Percentiles rank a stretch among this genome's conserved stretches.
phyloP scores from a whole-genome alignment of 1,140 invertebrate genomes.

The Tribolium castaneum region DNA sequence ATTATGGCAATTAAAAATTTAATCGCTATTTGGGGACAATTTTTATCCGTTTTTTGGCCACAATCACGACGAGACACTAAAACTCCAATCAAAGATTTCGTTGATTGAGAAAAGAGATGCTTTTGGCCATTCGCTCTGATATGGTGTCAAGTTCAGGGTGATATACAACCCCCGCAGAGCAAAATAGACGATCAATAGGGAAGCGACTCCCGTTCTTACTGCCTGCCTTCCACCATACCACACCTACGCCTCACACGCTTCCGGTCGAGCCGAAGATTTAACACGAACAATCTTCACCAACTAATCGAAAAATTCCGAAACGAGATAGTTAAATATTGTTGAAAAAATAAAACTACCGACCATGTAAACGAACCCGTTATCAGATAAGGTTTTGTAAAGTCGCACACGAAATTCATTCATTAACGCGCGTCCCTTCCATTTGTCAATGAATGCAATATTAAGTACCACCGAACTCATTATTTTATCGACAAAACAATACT shows the following conservation, averaged over 20 bases:
- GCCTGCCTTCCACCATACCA: constrained; percentile 20
- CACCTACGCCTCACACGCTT: constrained; percentile 44
- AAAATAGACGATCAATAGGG: constrained; percentile 45
- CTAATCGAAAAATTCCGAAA: not conserved
- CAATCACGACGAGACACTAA: too few relatives aligned
- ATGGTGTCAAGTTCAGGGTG: constrained; percentile 29
- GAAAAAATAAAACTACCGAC: not conserved
- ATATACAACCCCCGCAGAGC: constrained; percentile 29
- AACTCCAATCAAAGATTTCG: too few relatives aligned
- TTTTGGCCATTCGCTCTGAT: not conserved
- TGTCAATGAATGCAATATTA: constrained; percentile 4
- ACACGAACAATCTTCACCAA: not conserved
- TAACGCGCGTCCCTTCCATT: not conserved
- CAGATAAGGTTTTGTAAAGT: constrained; percentile 6
- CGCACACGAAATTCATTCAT: constrained; percentile 20
- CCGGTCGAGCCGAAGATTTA: constrained; percentile 43
- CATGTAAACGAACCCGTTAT: constrained; percentile 7
- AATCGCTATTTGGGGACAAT: too few relatives aligned
- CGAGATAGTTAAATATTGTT: too few relatives aligned
- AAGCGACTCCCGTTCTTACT: constrained; percentile 36
- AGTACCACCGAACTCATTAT: not conserved
- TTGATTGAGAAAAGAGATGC: not conserved
- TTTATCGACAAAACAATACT: not conserved
- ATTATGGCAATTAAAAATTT: too few relatives aligned
- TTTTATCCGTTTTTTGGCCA: not conserved